Conservation (phyloP, 2,797 vertebrate species). For the Malacoctenus gilli region DNA sequence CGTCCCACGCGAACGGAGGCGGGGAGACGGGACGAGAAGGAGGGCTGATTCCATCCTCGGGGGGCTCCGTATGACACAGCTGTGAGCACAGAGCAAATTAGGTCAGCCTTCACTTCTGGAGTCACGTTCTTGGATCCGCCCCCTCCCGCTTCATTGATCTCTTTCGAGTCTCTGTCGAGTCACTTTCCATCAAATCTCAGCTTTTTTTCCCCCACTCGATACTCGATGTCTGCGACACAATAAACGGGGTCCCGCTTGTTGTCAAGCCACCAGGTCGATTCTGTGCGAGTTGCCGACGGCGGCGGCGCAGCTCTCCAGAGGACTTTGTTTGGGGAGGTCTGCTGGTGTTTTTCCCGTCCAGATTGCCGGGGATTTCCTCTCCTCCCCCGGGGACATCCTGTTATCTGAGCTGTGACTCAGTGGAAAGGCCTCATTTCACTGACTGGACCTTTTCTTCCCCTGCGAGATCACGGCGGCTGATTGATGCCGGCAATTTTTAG, state of each 20-base stretch:
- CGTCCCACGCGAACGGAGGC: slow-evolving; percentile 25
- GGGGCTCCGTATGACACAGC: slow-evolving; percentile 44
- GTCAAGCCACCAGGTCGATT: slow-evolving; percentile 13
- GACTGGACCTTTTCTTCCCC: slow-evolving; percentile 22
- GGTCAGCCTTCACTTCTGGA: slow-evolving; percentile 51
- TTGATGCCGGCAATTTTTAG: slow-evolving; percentile 12
- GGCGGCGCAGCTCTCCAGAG: slow-evolving; percentile 5
- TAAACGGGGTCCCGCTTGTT: neutral
- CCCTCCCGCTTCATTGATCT: slow-evolving; percentile 1
- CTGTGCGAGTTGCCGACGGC: neutral
- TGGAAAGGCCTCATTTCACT: slow-evolving; percentile 47
- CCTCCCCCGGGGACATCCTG: slow-evolving; percentile 55
- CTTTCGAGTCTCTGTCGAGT: slow-evolving; percentile 18
- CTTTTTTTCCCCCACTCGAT: neutral
- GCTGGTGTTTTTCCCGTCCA: slow-evolving; percentile 42
- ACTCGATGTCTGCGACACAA: neutral
- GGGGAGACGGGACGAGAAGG: slow-evolving; percentile 40
- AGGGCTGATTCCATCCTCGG: slow-evolving; percentile 37
- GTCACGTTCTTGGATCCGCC: slow-evolving; percentile 34
- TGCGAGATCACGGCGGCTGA: slow-evolving; percentile 22
- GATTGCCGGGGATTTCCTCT: slow-evolving; percentile 70
- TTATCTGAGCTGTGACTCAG: slow-evolving; percentile 70
- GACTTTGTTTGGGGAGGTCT: slow-evolving; percentile 43
- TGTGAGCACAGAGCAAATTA: slow-evolving; percentile 65
- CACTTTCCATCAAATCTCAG: slow-evolving; percentile 6